Conservation (phyloP, 2,113 vertebrate genomes). For the Osmerus eperlanus region DNA sequence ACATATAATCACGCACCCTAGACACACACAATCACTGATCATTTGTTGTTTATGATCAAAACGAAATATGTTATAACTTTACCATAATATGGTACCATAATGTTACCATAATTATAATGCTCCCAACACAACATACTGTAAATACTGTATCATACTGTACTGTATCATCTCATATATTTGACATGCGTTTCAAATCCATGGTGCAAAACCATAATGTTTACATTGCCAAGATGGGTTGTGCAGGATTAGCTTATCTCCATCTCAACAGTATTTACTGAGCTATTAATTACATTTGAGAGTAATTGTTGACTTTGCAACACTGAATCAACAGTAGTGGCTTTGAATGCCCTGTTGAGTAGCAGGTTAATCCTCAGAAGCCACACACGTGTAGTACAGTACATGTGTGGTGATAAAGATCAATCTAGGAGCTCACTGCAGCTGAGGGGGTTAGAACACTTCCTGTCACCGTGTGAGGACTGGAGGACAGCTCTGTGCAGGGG, state of each 20-base stretch:
- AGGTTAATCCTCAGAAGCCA: neutral
- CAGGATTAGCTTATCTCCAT: neutral
- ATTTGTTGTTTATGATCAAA: no score
- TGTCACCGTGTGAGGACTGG: conserved; percentile 36
- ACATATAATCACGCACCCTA: neutral
- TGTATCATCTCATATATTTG: no score
- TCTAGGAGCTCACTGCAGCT: neutral
- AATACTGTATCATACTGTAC: no score
- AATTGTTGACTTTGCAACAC: neutral
- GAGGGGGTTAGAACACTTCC: conserved; percentile 44
- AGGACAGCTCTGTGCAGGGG: conserved; percentile 18
- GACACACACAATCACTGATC: conserved; percentile 4
- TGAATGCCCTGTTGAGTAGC: neutral
- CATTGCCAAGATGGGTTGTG: no score
- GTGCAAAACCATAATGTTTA: no score
- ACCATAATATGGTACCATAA: no score
- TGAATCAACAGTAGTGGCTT: neutral
- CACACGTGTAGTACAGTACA: neutral
- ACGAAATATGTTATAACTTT: no score
- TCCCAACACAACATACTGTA: no score
- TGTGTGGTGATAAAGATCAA: neutral
- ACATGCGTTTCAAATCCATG: no score
- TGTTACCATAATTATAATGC: no score
- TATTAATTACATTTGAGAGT: neutral
- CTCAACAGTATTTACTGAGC: neutral